Percentiles rank a stretch among this genome's conserved stretches.
These are phyloP conservation scores for Chirona hameri DNA, from an alignment of 2,888 invertebrate genomes.

Conservation along the genomic window DNA sequence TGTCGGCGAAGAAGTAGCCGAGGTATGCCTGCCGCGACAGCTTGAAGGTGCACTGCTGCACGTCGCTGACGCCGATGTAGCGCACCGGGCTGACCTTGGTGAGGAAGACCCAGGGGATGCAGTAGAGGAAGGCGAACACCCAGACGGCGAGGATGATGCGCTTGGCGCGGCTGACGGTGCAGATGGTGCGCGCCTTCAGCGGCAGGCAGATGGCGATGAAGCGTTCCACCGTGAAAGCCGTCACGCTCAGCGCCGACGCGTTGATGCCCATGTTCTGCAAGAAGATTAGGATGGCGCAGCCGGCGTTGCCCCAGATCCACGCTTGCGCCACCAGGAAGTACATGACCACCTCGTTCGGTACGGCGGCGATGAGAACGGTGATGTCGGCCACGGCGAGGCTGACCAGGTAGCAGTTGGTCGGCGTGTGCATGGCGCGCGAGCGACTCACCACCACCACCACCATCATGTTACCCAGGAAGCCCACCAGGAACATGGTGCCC, in stretches of 20 bases:
- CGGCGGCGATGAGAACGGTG: conserved; percentile 56
- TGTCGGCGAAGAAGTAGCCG: conserved; percentile 56
- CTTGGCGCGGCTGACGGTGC: conserved; percentile 58
- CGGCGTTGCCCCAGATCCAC: conserved; percentile 54
- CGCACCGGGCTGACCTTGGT: conserved; percentile 48
- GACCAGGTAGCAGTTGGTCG: conserved; percentile 62
- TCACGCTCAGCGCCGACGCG: conserved; percentile 57
- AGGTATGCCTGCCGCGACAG: conserved; percentile 50
- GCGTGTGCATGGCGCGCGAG: conserved; percentile 53
- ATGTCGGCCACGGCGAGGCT: conserved; percentile 58
- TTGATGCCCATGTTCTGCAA: conserved; percentile 59
- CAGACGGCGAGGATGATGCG: conserved; percentile 56
- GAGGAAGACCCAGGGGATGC: conserved; percentile 58
- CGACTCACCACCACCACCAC: conserved; percentile 54
- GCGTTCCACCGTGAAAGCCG: conserved; percentile 61
- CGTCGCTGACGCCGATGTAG: conserved; percentile 44
- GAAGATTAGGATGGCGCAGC: conserved; percentile 54
- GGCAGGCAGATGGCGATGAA: conserved; percentile 63
- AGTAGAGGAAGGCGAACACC: conserved; percentile 57
- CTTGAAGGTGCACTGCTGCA: conserved; percentile 52
- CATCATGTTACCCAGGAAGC: conserved; percentile 56
- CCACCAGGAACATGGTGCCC: conserved; percentile 53
- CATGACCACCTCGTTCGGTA: conserved; percentile 54
- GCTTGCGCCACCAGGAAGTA: conserved; percentile 53
- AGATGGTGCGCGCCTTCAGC: conserved; percentile 56